A percentile compares a stretch with the other conserved stretches of the same genome.
Evolutionary conservation across 2,113 vertebrate genomes (phyloP).

Genomic region (Dromas ardeola): DNA sequence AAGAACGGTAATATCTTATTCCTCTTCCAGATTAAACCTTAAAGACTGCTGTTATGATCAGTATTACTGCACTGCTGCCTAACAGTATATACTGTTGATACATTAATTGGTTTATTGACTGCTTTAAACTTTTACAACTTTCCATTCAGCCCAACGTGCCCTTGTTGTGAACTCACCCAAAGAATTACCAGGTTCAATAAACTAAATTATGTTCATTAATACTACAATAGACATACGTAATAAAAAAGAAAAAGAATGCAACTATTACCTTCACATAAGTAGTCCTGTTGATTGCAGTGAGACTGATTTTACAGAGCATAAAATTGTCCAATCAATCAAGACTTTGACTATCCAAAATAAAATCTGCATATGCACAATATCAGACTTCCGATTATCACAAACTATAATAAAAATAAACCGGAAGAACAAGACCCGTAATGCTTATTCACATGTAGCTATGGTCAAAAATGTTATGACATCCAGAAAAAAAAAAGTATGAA

Average conservation of each 20-base stretch:
- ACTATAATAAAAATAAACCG: background rate
- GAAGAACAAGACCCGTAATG: background rate
- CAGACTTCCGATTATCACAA: background rate
- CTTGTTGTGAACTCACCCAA: slow-evolving; percentile 60
- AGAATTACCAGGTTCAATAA: slow-evolving; percentile 51
- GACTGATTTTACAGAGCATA: background rate
- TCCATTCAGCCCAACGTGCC: slow-evolving; percentile 44
- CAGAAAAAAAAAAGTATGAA: background rate
- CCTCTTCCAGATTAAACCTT: slow-evolving; percentile 2
- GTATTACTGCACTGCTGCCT: background rate
- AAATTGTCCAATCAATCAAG: background rate
- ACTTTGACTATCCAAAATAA: background rate
- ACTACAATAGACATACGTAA: background rate
- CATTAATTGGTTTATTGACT: slow-evolving; percentile 72
- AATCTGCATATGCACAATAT: background rate
- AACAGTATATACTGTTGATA: slow-evolving; percentile 44
- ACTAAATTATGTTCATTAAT: slow-evolving; percentile 53
- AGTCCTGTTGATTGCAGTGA: background rate
- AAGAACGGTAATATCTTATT: background rate
- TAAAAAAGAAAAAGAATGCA: background rate
- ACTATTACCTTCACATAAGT: background rate
- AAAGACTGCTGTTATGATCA: slow-evolving; percentile 30
- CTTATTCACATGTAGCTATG: background rate
- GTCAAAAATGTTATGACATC: background rate
- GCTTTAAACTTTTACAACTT: slow-evolving; percentile 64